Evolutionary conservation across 2,113 vertebrate genomes (phyloP).

Genomic region (Proterorhinus semilunaris): DNA sequence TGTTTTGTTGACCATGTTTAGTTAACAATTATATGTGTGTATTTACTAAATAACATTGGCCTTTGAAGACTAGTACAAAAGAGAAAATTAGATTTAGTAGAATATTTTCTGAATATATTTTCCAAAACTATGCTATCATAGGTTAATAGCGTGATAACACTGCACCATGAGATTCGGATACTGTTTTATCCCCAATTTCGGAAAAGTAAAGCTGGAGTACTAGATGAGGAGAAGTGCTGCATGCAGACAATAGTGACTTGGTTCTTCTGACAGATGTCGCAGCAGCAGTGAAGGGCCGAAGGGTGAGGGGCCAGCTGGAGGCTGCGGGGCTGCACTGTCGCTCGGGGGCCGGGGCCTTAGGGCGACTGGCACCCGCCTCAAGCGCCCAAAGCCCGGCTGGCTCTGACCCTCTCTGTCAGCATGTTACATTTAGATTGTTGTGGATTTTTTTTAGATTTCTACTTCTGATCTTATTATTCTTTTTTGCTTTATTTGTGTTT

Average conservation of each 20-base stretch:
- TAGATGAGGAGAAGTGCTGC: conserved; percentile 53
- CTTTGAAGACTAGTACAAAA: no score
- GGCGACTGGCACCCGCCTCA: conserved; percentile 58
- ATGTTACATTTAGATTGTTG: conserved; percentile 38
- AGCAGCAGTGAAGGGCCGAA: conserved; percentile 68
- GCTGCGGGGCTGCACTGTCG: conserved; percentile 61
- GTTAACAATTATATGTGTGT: no score
- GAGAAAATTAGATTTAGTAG: no score
- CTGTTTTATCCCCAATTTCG: no score
- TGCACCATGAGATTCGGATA: neutral
- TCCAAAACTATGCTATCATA: no score
- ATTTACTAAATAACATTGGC: no score
- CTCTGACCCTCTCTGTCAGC: conserved; percentile 55
- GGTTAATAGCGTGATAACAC: neutral
- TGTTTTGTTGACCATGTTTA: no score
- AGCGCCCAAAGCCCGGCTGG: conserved; percentile 70
- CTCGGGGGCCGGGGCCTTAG: conserved; percentile 49
- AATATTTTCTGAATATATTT: no score
- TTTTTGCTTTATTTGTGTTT: neutral
- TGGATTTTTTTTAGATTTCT: neutral
- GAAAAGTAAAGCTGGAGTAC: conserved; percentile 32
- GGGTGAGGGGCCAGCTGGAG: conserved; percentile 76
- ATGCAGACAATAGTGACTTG: conserved; percentile 70
- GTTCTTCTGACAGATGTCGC: conserved; percentile 77
- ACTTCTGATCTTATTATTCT: neutral